Evolutionary conservation across 2,888 invertebrate species (phyloP).

Genomic region (Ganaspis brasiliensis): DNA sequence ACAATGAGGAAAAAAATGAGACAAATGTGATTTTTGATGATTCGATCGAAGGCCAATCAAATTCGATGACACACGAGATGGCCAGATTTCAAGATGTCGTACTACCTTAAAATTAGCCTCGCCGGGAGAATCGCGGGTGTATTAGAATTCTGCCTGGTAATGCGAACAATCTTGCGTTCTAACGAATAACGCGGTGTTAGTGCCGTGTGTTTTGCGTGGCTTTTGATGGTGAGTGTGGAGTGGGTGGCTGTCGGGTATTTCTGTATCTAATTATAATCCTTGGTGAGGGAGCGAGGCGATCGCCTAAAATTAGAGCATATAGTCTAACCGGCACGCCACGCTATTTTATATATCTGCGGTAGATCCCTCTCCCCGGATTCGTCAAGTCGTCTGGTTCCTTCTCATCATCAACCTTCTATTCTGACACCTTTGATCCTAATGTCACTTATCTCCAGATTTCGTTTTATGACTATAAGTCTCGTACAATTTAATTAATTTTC

Average conservation of each 20-base stretch:
- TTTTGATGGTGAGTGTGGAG: conserved; percentile 63
- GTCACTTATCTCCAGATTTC: conserved; percentile 13
- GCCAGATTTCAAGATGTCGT: conserved; percentile 50
- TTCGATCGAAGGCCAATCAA: not conserved
- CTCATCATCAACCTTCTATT: conserved; percentile 35
- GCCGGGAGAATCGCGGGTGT: conserved; percentile 60
- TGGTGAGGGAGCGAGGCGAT: conserved; percentile 79
- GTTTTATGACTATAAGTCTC: not conserved
- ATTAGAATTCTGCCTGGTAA: conserved; percentile 65
- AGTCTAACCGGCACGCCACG: conserved; percentile 74
- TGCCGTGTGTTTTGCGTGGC: conserved; percentile 63
- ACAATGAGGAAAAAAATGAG: conserved; percentile 1
- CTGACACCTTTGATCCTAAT: conserved; percentile 43
- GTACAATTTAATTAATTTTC: not conserved
- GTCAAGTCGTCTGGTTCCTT: conserved; percentile 32
- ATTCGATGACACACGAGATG: conserved; percentile 26
- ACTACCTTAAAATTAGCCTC: conserved; percentile 65
- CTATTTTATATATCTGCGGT: conserved; percentile 72
- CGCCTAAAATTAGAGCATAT: conserved; percentile 80
- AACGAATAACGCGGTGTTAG: conserved; percentile 61
- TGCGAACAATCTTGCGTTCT: conserved; percentile 63
- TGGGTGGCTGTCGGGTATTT: conserved; percentile 78
- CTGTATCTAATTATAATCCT: conserved; percentile 80
- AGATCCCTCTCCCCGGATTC: conserved; percentile 60
- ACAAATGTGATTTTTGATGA: no score